Evolutionary conservation across 2,888 invertebrate species (phyloP).

Genomic region (Scaeva pyrastri): DNA sequence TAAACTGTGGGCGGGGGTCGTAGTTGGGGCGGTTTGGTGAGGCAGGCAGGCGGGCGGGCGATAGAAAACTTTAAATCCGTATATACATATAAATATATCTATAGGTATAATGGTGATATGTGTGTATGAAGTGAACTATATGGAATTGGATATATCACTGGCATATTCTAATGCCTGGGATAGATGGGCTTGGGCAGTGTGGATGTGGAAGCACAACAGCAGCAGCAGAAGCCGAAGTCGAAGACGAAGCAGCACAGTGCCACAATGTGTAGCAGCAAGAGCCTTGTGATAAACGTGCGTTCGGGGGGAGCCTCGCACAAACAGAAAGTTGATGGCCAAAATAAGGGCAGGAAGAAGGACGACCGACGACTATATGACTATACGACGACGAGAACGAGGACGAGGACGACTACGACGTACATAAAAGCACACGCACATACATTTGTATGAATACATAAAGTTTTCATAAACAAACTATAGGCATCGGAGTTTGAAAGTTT

Average conservation of each 20-base stretch:
- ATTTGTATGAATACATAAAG: conserved; percentile 59
- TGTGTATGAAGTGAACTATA: conserved; percentile 49
- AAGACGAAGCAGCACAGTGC: conserved; percentile 23
- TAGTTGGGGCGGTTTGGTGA: conserved; percentile 5
- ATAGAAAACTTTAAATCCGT: conserved; percentile 75
- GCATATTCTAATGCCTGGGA: conserved; percentile 73
- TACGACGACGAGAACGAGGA: conserved; percentile 49
- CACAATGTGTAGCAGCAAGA: conserved; percentile 44
- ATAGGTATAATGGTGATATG: conserved; percentile 28
- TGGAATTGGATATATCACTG: conserved; percentile 71
- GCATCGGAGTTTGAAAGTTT: conserved; percentile 75
- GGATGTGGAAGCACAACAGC: too few species aligned
- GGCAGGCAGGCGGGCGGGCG: conserved; percentile 2
- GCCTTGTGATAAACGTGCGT: conserved; percentile 68
- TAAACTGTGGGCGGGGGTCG: conserved; percentile 21
- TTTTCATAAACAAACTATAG: conserved; percentile 76
- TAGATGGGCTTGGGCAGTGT: conserved; percentile 52
- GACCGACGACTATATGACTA: conserved; percentile 38
- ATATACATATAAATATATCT: conserved; percentile 28
- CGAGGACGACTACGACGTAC: conserved; percentile 43
- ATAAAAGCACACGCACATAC: conserved; percentile 55
- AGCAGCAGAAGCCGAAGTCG: too few species aligned
- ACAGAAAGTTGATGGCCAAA: conserved; percentile 10
- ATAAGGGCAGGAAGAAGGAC: conserved; percentile 22
- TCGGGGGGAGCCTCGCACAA: conserved; percentile 25